phyloP scores from a whole-genome alignment of 2,888 invertebrate species.

The Agrochola lota region DNA sequence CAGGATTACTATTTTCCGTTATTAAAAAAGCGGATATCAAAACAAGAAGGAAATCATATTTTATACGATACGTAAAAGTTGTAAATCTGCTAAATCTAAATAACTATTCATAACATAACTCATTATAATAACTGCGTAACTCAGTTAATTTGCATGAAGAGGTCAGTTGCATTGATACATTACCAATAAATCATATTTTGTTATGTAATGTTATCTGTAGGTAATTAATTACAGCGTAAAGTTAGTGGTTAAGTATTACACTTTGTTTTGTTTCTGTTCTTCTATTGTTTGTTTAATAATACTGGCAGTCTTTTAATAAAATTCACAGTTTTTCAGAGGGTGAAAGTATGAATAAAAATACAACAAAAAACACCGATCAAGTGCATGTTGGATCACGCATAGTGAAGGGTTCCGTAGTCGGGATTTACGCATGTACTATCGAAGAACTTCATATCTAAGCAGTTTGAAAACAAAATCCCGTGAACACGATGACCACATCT shows the following conservation, averaged over 20 bases:
- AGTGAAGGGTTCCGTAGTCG: too few species aligned
- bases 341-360: too few species aligned
- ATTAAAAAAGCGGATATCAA: background rate
- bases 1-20: background rate
- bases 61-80: conserved; percentile 25
- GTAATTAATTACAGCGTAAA: background rate
- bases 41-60: background rate
- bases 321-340: background rate
- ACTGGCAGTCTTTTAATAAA: background rate
- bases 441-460: too few species aligned
- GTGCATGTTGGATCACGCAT: too few species aligned
- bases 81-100: conserved; percentile 13
- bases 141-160: conserved; percentile 34
- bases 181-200: conserved; percentile 13
- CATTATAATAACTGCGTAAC: conserved; percentile 12
- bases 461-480: too few species aligned
- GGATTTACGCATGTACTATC: too few species aligned
- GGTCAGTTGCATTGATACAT: conserved; percentile 30
- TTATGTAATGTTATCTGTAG: background rate
- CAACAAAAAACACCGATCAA: too few species aligned
- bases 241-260: background rate
- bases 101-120: background rate
- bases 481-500: too few species aligned
- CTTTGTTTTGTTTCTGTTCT: background rate
- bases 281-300: background rate